Evolutionary conservation across 2,113 vertebrate genomes (phyloP).

Genomic region (Pseudolaguvia tuberculata): DNA sequence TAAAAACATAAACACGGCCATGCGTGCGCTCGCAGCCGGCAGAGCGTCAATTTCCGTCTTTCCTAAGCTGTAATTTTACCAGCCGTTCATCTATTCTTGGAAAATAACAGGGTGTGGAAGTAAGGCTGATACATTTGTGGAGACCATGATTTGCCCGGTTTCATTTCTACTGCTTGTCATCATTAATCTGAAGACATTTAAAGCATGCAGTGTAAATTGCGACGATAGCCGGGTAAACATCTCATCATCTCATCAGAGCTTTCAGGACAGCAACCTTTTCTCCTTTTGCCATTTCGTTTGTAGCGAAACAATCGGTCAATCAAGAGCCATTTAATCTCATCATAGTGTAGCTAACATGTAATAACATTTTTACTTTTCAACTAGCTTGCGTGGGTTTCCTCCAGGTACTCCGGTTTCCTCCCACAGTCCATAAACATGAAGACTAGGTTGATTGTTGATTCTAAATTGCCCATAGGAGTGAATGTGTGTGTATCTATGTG

Average conservation of each 20-base stretch:
- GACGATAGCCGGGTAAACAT: not conserved
- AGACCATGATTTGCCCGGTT: conserved; percentile 30
- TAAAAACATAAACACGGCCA: conserved; percentile 67
- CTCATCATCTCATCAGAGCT: not conserved
- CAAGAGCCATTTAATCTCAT: no score
- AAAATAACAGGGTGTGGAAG: conserved; percentile 72
- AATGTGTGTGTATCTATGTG: no score
- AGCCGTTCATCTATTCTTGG: conserved; percentile 67
- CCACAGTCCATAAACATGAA: no score
- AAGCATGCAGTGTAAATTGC: conserved; percentile 6
- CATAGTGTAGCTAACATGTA: not conserved
- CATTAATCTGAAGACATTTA: conserved; percentile 19
- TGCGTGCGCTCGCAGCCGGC: conserved; percentile 58
- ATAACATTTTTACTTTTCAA: not conserved
- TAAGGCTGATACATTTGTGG: conserved; percentile 64
- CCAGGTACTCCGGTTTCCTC: no score
- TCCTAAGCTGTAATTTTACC: conserved; percentile 73
- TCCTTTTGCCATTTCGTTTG: not conserved
- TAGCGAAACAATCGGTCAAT: not conserved
- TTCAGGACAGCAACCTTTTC: not conserved
- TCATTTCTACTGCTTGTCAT: conserved; percentile 19
- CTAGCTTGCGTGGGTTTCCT: no score
- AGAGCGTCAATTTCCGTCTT: conserved; percentile 66
- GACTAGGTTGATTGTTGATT: no score
- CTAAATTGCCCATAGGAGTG: no score